Conservation (phyloP, 2,888 invertebrate genomes). For the Phrixothrix hirtus region DNA sequence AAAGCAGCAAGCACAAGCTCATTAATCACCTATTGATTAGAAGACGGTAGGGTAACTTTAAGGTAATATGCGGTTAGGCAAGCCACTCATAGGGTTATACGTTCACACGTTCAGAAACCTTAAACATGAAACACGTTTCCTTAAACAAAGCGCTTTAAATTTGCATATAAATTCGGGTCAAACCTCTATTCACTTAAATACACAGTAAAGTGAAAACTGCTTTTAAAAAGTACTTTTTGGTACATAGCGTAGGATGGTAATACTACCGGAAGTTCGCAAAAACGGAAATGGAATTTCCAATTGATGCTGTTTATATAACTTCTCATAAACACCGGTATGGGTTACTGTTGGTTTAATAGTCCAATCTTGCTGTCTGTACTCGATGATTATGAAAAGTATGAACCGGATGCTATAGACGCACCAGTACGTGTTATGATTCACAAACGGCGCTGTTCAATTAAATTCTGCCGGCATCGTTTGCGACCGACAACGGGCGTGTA, state of each 20-base stretch:
- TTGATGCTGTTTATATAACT: slow-evolving; percentile 24
- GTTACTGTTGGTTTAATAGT: slow-evolving; percentile 12
- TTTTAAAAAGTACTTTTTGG: slow-evolving; percentile 26
- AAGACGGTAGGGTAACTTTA: not conserved
- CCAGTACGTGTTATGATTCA: slow-evolving; percentile 45
- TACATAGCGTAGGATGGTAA: slow-evolving; percentile 2
- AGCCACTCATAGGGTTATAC: no score
- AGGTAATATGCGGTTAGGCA: no score
- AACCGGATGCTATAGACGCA: slow-evolving; percentile 33
- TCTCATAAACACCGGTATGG: slow-evolving; percentile 21
- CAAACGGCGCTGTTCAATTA: slow-evolving; percentile 44
- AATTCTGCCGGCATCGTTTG: slow-evolving; percentile 44
- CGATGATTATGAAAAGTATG: slow-evolving; percentile 23
- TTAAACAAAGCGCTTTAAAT: slow-evolving; percentile 46
- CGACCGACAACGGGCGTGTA: slow-evolving; percentile 46
- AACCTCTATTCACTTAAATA: slow-evolving; percentile 30
- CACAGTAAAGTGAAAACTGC: slow-evolving; percentile 40
- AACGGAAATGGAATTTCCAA: slow-evolving; percentile 32
- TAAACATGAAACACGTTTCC: slow-evolving; percentile 38
- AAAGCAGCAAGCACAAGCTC: slow-evolving; percentile 4
- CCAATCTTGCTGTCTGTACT: slow-evolving; percentile 29
- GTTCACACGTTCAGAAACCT: slow-evolving; percentile 29
- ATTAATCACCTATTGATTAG: slow-evolving; percentile 14
- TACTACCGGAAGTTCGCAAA: slow-evolving; percentile 18
- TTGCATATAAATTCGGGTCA: slow-evolving; percentile 45